These are phyloP conservation scores for Miichthys miiuy DNA, from an alignment of 2,797 vertebrate species.

Conservation along the genomic window DNA sequence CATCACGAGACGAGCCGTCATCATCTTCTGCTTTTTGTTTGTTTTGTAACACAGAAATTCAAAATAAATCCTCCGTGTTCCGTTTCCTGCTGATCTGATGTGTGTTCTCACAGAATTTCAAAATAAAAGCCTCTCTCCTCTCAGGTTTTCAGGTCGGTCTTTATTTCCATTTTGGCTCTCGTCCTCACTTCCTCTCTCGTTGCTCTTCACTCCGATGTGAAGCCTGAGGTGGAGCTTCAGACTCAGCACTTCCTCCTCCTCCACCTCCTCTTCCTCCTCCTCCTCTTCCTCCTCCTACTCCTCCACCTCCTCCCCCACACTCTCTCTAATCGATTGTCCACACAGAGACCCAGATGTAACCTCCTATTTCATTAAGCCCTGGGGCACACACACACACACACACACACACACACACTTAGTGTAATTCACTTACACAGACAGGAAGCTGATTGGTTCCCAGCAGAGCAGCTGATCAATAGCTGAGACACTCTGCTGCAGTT, in stretches of 20 bases:
- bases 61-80: background rate
- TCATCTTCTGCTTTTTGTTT: background rate
- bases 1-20: background rate
- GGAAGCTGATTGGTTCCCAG: conserved; percentile 53
- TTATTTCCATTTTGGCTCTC: background rate
- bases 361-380: conserved; percentile 61
- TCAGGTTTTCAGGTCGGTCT: background rate
- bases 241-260: no score
- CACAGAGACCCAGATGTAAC: conserved; percentile 51
- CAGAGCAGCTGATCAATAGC: conserved; percentile 54
- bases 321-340: conserved; percentile 34
- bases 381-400: conserved; percentile 34
- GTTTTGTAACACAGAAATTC: no score
- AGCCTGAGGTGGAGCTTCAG: background rate
- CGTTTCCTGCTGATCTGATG: no score
- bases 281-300: no score
- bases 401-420: conserved; percentile 16
- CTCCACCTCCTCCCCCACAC: background rate
- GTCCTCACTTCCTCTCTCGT: background rate
- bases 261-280: background rate
- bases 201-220: background rate
- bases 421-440: conserved; percentile 59
- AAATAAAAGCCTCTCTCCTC: conserved; percentile 21
- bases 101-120: conserved; percentile 3
- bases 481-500: conserved; percentile 26